These are phyloP conservation scores for Ametastegia equiseti DNA, from an alignment of 2,888 invertebrate genomes.

Conservation along the genomic window DNA sequence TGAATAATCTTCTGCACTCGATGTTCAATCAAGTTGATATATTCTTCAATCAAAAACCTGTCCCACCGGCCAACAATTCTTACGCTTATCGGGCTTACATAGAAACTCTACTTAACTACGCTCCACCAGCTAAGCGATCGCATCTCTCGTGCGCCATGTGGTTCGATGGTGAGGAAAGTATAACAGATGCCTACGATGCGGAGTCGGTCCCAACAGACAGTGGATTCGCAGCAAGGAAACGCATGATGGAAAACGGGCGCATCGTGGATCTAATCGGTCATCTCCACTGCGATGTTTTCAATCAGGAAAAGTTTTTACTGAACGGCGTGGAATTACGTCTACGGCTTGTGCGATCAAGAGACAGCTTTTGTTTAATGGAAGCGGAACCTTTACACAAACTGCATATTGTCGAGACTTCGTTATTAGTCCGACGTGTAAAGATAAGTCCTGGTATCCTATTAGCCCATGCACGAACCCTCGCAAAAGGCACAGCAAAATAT, in stretches of 20 bases:
- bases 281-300: constrained; percentile 58
- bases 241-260: constrained; percentile 45
- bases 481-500: constrained; percentile 56
- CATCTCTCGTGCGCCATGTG: constrained; percentile 54
- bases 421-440: constrained; percentile 57
- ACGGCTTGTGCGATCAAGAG: constrained; percentile 53
- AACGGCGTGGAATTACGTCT: constrained; percentile 58
- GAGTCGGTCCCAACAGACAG: neutral
- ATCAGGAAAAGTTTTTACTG: constrained; percentile 57
- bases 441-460: constrained; percentile 58
- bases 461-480: constrained; percentile 58
- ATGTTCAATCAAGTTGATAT: constrained; percentile 59
- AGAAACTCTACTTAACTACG: constrained; percentile 57
- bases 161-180: constrained; percentile 50
- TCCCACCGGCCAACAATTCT: constrained; percentile 56
- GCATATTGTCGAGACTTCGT: constrained; percentile 55
- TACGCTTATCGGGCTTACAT: constrained; percentile 57
- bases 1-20: constrained; percentile 58
- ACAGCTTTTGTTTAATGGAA: constrained; percentile 54
- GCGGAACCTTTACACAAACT: constrained; percentile 49
- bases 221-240: neutral
- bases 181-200: too few species aligned
- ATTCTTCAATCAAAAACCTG: constrained; percentile 58
- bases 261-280: constrained; percentile 49
- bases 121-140: constrained; percentile 51